Base-by-base conservation (phyloP, 2,113 vertebrate species). In the Oreochromis spilurus region DNA sequence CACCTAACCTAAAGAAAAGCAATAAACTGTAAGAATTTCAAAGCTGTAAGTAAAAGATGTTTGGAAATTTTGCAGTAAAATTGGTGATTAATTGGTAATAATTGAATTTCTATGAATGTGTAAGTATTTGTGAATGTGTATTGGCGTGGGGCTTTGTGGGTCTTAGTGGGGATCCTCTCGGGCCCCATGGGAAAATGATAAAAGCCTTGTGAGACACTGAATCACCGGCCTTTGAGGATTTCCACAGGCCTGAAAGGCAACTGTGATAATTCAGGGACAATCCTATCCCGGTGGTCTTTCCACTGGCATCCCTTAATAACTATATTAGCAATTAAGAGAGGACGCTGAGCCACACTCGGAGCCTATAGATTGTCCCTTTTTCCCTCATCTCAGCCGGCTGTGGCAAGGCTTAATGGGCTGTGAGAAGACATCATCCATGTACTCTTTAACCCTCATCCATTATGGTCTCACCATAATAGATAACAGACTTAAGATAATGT, bases 171-270 rank as follows among this genome's bases (percentile, higher is more conserved):
- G 87, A 91, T 93, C 85, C 82, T 87, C 89, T 26, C 5, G 85
- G 91, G 85, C 89, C 93, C 84, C 5, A 81, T 87, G 93, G 90
- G 89, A 93, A 91, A 79, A 81, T 80, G 90, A 94, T 95, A 87
- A 96, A 96, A 94, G 93, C 93, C 93, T 92, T 85, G 86, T 93
- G 89, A 89, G 85, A 93, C 84, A 82, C 87, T 53, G 24, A 88
- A 83, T 90, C 82, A 5, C 13, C 12, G 87, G 85, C 84, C 95
- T 91, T 90, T 92, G 91, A 92, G 94, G 95, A 95, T 95, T 91
- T 97, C 95, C 96, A 94, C 89, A 82, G 81, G 83, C 84, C 89
- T 93, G 90, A 95, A 93, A 72, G 79, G 94, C 90, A 90, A 95
- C 95, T 94, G 94, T 85, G 92, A 94, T 53, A 14, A 91, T 94